Evolutionary conservation across 1,140 invertebrate genomes (phyloP).

Genomic region (Lucilia cuprina): DNA sequence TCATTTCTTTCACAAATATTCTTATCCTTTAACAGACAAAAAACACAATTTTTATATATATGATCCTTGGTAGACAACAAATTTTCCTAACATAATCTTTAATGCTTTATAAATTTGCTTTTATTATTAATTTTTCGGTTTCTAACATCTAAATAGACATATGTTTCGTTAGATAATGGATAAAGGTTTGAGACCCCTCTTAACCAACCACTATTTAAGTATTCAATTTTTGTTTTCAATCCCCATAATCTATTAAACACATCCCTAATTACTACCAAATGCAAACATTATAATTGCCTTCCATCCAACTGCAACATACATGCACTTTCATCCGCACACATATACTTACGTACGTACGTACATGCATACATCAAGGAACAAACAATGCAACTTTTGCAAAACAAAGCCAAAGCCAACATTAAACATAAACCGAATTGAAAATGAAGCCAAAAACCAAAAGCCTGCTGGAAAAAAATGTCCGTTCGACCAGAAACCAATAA

Average conservation of each 20-base stretch:
- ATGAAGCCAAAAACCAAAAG: neutral
- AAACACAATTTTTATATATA: too few relatives aligned
- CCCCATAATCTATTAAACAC: constrained; percentile 7
- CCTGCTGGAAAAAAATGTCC: neutral
- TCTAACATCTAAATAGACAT: neutral
- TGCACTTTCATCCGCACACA: too few relatives aligned
- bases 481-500: constrained; percentile 11
- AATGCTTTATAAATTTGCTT: neutral
- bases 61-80: neutral
- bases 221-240: neutral
- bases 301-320: neutral
- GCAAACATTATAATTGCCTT: neutral
- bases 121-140: neutral
- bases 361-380: neutral
- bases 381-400: neutral
- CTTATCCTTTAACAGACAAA: too few relatives aligned
- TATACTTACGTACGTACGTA: too few relatives aligned
- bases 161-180: neutral
- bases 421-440: neutral
- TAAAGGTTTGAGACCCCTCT: too few relatives aligned
- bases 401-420: neutral
- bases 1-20: too few relatives aligned
- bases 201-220: neutral
- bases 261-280: constrained; percentile 12
- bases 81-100: neutral